Conservation (phyloP, 2,113 vertebrate species). For the Myrmecophaga tridactyla region DNA sequence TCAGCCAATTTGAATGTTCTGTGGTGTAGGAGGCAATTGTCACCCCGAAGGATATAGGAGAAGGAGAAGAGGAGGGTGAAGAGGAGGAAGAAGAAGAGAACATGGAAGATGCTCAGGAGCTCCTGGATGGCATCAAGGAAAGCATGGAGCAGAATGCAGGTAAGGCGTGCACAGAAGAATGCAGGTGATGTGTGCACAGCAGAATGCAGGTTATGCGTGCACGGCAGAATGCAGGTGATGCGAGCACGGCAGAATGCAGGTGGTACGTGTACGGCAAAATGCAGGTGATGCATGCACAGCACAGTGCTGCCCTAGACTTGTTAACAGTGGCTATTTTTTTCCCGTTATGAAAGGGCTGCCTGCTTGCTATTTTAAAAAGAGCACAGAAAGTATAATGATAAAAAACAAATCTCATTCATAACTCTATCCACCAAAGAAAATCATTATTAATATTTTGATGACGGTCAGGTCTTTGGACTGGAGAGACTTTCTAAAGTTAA, state of each 20-base stretch:
- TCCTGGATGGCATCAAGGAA: conserved; percentile 86
- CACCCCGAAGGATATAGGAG: conserved; percentile 56
- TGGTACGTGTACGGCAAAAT: no score
- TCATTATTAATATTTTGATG: not conserved
- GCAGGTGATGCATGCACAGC: no score
- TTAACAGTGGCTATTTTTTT: fast-evolving
- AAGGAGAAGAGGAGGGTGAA: conserved; percentile 72
- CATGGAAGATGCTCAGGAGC: conserved; percentile 79
- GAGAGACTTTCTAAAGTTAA: not conserved
- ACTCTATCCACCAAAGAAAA: not conserved
- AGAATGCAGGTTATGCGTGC: no score
- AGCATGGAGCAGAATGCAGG: conserved; percentile 88
- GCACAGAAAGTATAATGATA: not conserved
- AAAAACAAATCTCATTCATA: not conserved
- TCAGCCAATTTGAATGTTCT: not conserved
- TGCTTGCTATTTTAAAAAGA: not conserved
- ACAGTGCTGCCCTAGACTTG: fast-evolving
- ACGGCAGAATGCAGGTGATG: conserved; percentile 83
- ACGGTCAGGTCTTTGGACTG: not conserved
- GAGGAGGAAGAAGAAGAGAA: conserved; percentile 75
- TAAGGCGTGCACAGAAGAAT: no score
- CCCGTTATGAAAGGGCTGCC: not conserved
- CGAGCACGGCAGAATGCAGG: no score
- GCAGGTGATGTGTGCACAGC: not conserved
- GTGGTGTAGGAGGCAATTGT: conserved; percentile 78